Percentiles rank a stretch among this genome's conserved stretches.
phyloP scores from a whole-genome alignment of 2,888 invertebrate species.

The Cephus rjabovi region DNA sequence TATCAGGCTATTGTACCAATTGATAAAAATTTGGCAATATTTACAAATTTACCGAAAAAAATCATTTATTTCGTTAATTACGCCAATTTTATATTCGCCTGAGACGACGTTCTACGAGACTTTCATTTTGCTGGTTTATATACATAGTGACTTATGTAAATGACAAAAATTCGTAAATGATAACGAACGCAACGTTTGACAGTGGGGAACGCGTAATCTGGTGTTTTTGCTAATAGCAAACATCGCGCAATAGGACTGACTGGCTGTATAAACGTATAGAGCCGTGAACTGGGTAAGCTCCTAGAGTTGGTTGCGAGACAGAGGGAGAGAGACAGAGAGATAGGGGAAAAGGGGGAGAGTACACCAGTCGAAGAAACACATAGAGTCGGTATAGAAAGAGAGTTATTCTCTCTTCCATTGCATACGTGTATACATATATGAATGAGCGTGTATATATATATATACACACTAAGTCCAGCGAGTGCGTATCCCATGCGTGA shows the following conservation, averaged over 20 bases:
- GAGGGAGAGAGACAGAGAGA: neutral
- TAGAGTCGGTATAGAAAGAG: neutral
- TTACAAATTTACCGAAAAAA: neutral
- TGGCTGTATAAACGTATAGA: constrained; percentile 2
- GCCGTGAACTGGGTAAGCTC: neutral
- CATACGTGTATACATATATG: constrained; percentile 7
- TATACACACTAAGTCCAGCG: neutral
- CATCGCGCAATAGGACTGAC: neutral
- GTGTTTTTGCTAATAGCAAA: constrained; percentile 4
- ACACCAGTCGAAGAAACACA: constrained; percentile 4
- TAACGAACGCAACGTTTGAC: neutral
- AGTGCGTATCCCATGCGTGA: constrained; percentile 21
- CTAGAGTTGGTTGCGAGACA: constrained; percentile 10
- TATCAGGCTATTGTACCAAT: neutral
- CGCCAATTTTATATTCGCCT: too few species aligned
- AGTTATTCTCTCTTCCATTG: constrained; percentile 20
- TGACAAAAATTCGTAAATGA: neutral
- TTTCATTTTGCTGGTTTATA: neutral
- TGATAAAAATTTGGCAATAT: neutral
- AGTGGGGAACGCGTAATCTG: neutral
- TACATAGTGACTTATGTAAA: neutral
- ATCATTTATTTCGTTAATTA: too few species aligned
- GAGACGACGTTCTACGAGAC: neutral
- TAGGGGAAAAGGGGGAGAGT: neutral
- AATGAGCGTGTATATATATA: neutral